phyloP scores from a whole-genome alignment of 1,140 invertebrate species.

The Phocides pigmalion region DNA sequence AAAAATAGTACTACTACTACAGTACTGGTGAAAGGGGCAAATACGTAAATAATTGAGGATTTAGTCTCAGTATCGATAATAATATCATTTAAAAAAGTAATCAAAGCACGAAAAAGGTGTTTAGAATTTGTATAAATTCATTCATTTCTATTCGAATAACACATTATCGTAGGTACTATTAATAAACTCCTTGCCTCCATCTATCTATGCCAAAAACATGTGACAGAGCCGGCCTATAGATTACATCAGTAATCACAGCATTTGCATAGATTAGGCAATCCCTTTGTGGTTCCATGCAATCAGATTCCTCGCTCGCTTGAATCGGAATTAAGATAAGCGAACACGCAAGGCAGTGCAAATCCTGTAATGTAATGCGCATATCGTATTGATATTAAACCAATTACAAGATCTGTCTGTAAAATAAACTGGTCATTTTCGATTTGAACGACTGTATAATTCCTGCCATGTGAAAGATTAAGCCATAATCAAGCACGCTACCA shows the following conservation, averaged over 20 bases:
- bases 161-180: conserved; percentile 18
- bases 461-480: too few relatives aligned
- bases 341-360: conserved; percentile 17
- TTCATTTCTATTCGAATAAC: conserved; percentile 7
- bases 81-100: too few relatives aligned
- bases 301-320: conserved; percentile 19
- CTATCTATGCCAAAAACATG: conserved; percentile 24
- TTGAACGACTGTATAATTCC: too few relatives aligned
- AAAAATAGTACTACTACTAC: too few relatives aligned
- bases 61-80: too few relatives aligned
- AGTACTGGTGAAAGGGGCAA: too few relatives aligned
- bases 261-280: conserved; percentile 32
- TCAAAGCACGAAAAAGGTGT: too few relatives aligned
- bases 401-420: too few relatives aligned
- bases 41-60: too few relatives aligned
- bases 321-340: conserved; percentile 27
- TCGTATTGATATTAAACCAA: conserved; percentile 6
- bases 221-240: conserved; percentile 23
- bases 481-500: too few relatives aligned
- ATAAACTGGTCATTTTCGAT: too few relatives aligned
- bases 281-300: conserved; percentile 26
- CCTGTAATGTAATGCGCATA: conserved; percentile 11
- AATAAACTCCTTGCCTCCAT: neutral
- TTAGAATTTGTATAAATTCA: too few relatives aligned
- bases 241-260: conserved; percentile 19